phyloP scores from a whole-genome alignment of 2,888 invertebrate species.

The Dryobota labecula region DNA sequence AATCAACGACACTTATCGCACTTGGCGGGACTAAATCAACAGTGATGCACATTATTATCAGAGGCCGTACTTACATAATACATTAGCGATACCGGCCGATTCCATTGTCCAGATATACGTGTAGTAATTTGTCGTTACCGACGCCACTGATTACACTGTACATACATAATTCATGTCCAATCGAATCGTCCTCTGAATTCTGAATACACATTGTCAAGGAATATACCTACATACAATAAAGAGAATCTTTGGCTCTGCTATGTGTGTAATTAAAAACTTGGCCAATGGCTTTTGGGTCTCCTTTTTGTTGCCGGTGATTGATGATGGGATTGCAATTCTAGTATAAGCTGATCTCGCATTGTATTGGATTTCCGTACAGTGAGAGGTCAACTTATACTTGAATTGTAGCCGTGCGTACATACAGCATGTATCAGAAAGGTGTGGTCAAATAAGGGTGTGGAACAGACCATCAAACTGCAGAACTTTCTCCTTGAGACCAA shows the following conservation, averaged over 20 bases:
- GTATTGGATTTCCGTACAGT: no score
- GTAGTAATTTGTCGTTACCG: conserved; percentile 65
- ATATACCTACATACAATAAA: conserved; percentile 66
- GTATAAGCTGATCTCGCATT: no score
- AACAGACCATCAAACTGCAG: no score
- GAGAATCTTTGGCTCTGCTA: conserved; percentile 37
- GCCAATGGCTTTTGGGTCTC: conserved; percentile 21
- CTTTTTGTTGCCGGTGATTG: conserved; percentile 19
- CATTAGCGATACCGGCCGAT: conserved; percentile 57
- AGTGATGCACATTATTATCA: conserved; percentile 59
- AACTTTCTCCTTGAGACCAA: no score
- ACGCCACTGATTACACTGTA: conserved; percentile 62
- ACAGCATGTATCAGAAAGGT: neutral
- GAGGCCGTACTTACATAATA: conserved; percentile 52
- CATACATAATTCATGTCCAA: conserved; percentile 69
- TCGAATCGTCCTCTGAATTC: conserved; percentile 55
- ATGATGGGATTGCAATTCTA: conserved; percentile 2
- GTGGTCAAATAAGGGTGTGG: no score
- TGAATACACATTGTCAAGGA: conserved; percentile 51
- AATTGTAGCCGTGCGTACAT: no score
- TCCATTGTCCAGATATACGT: conserved; percentile 68
- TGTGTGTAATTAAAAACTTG: conserved; percentile 58
- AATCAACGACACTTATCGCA: conserved; percentile 30
- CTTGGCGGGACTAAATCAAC: conserved; percentile 46
- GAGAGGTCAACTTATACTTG: no score